phyloP scores from a whole-genome alignment of 2,113 vertebrate species.

The Mobula hypostoma region DNA sequence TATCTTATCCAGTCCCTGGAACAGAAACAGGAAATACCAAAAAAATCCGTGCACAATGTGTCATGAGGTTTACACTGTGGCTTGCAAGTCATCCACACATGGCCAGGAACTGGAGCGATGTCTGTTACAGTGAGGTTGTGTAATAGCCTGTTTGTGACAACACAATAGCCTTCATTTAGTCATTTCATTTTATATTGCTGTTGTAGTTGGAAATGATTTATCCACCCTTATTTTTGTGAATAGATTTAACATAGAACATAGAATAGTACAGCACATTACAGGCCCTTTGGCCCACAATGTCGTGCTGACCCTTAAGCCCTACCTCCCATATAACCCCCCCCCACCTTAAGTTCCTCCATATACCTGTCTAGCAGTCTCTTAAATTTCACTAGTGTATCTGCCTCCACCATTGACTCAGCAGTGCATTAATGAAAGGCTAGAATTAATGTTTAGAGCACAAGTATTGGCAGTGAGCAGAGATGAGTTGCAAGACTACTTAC shows the following conservation, averaged over 20 bases:
- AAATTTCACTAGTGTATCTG: too few relatives aligned
- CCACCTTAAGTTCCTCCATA: too few relatives aligned
- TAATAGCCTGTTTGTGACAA: neutral
- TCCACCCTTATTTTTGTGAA: neutral
- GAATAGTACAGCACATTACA: too few relatives aligned
- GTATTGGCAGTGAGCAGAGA: neutral
- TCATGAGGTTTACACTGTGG: neutral
- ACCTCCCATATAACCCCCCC: too few relatives aligned
- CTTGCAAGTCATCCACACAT: neutral
- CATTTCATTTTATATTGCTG: neutral
- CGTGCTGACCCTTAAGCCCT: too few relatives aligned
- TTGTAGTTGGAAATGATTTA: too few relatives aligned
- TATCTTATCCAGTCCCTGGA: too few relatives aligned
- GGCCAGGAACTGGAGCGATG: neutral
- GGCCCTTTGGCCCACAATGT: too few relatives aligned
- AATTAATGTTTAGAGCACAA: neutral
- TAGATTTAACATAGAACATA: neutral
- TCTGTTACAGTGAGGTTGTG: neutral
- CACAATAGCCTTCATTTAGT: neutral
- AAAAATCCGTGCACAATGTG: neutral
- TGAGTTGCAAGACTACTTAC: neutral
- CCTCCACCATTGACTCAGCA: too few relatives aligned
- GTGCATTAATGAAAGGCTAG: neutral
- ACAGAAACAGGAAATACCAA: neutral
- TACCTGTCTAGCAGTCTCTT: too few relatives aligned